Base-by-base conservation (phyloP, 2,113 vertebrate species). In the Psilopsiagon aurifrons region DNA sequence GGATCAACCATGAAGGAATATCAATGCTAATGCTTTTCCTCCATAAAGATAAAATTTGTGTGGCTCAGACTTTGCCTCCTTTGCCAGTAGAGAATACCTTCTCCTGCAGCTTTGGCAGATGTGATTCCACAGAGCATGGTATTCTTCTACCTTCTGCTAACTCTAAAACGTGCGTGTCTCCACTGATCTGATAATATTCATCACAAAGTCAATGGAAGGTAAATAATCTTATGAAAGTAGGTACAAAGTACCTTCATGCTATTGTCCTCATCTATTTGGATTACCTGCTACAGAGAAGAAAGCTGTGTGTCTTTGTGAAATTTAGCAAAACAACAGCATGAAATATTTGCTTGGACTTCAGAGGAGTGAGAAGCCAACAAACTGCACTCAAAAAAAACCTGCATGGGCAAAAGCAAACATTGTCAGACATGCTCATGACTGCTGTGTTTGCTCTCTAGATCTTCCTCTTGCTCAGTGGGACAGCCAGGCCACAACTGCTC, bases 11-110 rank as follows among this genome's bases (percentile, higher is more conserved):
- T 17, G 43, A 59, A 82, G 25, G 17, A 75, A 19, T 66, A 28
- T 27, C 81, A 44, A n/a, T 43, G 71, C 4, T 7, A 49, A 19
- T 54, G 64, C 37, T 10, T 94, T 52, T 23, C 22, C 15, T 74
- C 37, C 24, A 20, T 44, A 17, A 75, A 6, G 22, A 14, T 49
- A 78, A 41, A 17, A 20, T 75, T 54, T 1, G 0, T 7, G 2
- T 33, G 23, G 28, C 7, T 74, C 27, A 51, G 46, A 63, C 7
- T 43, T 86, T 62, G 37, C 20, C 18, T 73, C 19, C 31, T 55
- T 57, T 47, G 37, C 7, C 35, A 46, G 31, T 2, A 54, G 16
- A 73, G 44, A 71, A 19, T 18, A 71, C 9, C 6, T 92, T 10
- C 18, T 74, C 25, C 71, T 76, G 43, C 16, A 80, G 43, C 25